Evolutionary conservation across 2,888 invertebrate genomes (phyloP).

Genomic region (Drosophila rubida): DNA sequence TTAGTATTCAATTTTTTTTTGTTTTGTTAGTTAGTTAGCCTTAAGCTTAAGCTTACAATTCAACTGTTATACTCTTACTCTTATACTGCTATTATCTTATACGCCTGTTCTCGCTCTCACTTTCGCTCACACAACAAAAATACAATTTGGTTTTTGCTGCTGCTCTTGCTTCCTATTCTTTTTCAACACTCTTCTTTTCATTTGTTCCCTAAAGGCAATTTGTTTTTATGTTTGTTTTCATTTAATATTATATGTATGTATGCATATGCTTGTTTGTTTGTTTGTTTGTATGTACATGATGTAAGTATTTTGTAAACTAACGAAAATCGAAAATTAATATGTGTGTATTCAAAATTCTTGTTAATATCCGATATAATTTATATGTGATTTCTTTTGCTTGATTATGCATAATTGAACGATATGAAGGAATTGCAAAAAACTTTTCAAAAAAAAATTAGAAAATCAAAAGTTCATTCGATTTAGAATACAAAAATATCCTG

Average conservation of each 20-base stretch:
- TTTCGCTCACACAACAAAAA: slow-evolving; percentile 5
- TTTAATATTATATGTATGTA: slow-evolving; percentile 23
- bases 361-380: slow-evolving; percentile 41
- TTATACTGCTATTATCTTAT: slow-evolving; percentile 12
- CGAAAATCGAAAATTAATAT: slow-evolving; percentile 27
- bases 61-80: slow-evolving; percentile 16
- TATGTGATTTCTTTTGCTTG: slow-evolving; percentile 30
- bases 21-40: slow-evolving; percentile 20
- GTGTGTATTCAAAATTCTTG: slow-evolving; percentile 18
- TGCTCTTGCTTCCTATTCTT: neutral
- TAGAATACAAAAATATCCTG: neutral
- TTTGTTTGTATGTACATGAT: slow-evolving; percentile 27
- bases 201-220: slow-evolving; percentile 76
- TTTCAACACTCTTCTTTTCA: slow-evolving; percentile 29
- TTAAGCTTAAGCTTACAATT: slow-evolving; percentile 41
- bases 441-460: slow-evolving; percentile 1
- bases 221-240: slow-evolving; percentile 23
- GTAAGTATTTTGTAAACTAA: slow-evolving; percentile 9
- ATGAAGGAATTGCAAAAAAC: slow-evolving; percentile 48
- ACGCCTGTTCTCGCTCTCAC: neutral
- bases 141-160: slow-evolving; percentile 1
- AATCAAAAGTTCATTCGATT: neutral
- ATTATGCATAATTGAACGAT: slow-evolving; percentile 67
- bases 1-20: slow-evolving; percentile 41
- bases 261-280: slow-evolving; percentile 23